Evolutionary conservation across 2,797 vertebrate genomes (phyloP).

Genomic region (Eutrigla gurnardus): DNA sequence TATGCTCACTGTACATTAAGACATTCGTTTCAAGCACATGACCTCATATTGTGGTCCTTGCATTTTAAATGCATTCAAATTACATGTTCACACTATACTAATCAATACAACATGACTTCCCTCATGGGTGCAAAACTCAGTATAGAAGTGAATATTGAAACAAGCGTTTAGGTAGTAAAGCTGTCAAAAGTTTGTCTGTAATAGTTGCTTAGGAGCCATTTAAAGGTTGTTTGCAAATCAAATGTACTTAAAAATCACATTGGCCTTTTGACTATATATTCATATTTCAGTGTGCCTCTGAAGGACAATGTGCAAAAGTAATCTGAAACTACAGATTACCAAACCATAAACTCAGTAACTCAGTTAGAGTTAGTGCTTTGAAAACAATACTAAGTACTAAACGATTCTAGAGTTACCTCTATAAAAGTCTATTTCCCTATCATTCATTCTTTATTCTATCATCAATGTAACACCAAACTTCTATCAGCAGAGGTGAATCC

Average conservation of each 20-base stretch:
- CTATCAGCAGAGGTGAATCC: not conserved
- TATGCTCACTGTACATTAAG: not conserved
- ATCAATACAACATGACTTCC: not conserved
- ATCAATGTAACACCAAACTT: not conserved
- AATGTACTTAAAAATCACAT: not conserved
- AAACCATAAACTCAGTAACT: slow-evolving; percentile 6
- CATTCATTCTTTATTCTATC: not conserved
- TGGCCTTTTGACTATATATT: not conserved
- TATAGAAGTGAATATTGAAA: not conserved
- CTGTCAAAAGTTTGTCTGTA: not conserved
- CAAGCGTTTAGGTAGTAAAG: not conserved
- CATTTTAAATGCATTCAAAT: slow-evolving; percentile 17
- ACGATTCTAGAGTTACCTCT: not conserved
- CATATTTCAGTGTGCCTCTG: not conserved
- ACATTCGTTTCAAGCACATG: not conserved
- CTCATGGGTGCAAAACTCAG: slow-evolving; percentile 4
- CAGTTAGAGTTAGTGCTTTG: not conserved
- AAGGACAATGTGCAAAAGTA: not conserved
- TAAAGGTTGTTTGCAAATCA: not conserved
- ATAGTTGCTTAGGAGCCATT: not conserved
- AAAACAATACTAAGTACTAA: slow-evolving; percentile 10
- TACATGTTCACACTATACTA: slow-evolving; percentile 34
- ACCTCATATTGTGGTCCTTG: not conserved
- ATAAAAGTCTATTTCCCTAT: not conserved
- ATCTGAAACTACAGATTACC: not conserved